Evolutionary conservation across 2,113 vertebrate species (phyloP).

Genomic region (Anser cygnoides): DNA sequence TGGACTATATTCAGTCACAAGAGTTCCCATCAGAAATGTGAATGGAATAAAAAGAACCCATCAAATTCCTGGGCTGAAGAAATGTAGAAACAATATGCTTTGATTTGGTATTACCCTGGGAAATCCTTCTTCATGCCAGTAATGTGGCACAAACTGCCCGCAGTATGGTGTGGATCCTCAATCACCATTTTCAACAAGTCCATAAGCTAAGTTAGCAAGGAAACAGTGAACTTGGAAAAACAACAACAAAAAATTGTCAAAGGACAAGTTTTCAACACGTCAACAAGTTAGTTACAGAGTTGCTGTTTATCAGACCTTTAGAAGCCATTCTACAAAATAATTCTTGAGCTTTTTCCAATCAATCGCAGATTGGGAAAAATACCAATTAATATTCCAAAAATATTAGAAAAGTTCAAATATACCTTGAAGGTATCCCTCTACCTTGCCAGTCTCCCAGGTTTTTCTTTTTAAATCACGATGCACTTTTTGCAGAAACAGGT

Average conservation of each 20-base stretch:
- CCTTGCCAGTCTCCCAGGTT: neutral
- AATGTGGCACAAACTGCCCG: neutral
- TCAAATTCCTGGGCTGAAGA: neutral
- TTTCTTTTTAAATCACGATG: neutral
- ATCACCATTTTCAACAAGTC: neutral
- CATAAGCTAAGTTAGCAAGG: neutral
- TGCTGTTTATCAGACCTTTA: constrained; percentile 15
- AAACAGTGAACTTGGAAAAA: neutral
- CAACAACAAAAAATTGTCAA: neutral
- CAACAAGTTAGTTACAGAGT: neutral
- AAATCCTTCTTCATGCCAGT: neutral
- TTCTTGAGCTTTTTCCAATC: neutral
- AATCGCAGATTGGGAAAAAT: neutral
- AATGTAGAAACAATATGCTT: neutral
- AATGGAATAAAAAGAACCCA: neutral
- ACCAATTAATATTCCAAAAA: neutral
- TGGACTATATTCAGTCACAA: neutral
- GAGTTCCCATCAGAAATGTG: neutral
- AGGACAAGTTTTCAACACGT: neutral
- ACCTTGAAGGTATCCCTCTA: neutral
- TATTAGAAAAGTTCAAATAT: neutral
- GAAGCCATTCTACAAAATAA: constrained; percentile 9
- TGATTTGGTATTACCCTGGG: neutral
- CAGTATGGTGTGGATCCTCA: neutral
- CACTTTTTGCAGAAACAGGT: neutral